A percentile compares a stretch with the other conserved stretches of the same genome.
Conservation (phyloP, 2,797 vertebrate species). For the Danio kyathit region DNA sequence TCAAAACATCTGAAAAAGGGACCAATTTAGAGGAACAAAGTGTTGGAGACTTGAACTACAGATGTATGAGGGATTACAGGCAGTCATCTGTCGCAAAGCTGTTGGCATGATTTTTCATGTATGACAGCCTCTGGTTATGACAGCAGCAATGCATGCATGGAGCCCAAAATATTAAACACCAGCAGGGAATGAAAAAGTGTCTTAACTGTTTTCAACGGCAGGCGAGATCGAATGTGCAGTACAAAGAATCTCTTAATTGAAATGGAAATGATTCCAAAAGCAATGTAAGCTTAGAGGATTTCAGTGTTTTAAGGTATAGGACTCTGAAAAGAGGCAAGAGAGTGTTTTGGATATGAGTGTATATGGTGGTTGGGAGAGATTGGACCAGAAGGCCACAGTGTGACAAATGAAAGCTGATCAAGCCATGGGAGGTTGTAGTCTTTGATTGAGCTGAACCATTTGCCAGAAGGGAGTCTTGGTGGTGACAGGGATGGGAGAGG, state of each 20-base stretch:
- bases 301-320: conserved; percentile 8
- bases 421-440: conserved; percentile 43
- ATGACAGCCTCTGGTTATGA: conserved; percentile 52
- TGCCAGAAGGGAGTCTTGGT: conserved; percentile 43
- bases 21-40: conserved; percentile 48
- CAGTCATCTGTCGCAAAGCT: conserved; percentile 63
- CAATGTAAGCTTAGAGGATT: background rate
- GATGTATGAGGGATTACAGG: conserved; percentile 57
- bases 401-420: conserved; percentile 51
- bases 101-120: conserved; percentile 53
- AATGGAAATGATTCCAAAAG: background rate
- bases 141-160: conserved; percentile 53
- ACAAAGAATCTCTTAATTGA: conserved; percentile 2
- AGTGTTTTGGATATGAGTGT: conserved; percentile 10
- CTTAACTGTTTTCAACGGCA: background rate
- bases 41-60: conserved; percentile 35
- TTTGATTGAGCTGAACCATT: conserved; percentile 44
- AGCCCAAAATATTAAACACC: conserved; percentile 36
- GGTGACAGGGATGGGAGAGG: conserved; percentile 41
- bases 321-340: conserved; percentile 11
- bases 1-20: conserved; percentile 32
- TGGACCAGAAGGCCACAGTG: conserved; percentile 42
- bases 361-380: conserved; percentile 19
- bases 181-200: conserved; percentile 29
- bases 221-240: background rate